Conservation (phyloP, 2,113 vertebrate genomes). For the Lichenostomus cassidix region DNA sequence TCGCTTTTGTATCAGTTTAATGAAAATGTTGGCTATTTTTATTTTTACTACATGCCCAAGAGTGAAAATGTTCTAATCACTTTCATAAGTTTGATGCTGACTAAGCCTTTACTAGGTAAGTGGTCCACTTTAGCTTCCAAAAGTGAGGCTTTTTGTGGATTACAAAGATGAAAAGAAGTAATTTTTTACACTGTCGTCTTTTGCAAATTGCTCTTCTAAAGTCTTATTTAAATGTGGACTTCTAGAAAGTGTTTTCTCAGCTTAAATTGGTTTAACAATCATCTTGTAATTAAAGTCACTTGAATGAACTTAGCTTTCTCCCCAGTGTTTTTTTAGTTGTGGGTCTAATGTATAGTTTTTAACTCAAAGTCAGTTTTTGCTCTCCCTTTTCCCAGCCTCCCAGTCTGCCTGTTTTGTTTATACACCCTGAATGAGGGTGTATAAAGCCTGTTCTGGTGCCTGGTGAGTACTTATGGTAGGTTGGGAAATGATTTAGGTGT, state of each 20-base stretch:
- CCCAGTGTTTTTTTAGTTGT: not conserved
- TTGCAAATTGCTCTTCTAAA: conserved; percentile 31
- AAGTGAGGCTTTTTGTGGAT: conserved; percentile 38
- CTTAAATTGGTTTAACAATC: conserved; percentile 10
- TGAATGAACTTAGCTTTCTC: conserved; percentile 1
- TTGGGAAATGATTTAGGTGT: not conserved
- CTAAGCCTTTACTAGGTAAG: conserved; percentile 14
- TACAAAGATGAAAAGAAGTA: conserved; percentile 44
- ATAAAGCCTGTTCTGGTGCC: not conserved
- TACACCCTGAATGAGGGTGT: not conserved
- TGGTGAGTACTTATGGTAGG: not conserved
- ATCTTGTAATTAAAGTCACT: conserved; percentile 34
- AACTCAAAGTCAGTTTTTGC: not conserved
- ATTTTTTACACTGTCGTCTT: not conserved
- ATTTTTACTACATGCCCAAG: not conserved
- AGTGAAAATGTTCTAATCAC: not conserved
- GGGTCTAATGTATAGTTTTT: not conserved
- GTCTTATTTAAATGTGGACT: not conserved
- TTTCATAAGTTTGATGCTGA: not conserved
- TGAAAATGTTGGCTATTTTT: not conserved
- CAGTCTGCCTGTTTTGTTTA: not conserved
- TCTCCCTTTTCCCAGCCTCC: not conserved
- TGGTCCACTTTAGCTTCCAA: not conserved
- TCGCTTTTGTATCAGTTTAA: not conserved
- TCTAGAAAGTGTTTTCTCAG: conserved; percentile 21